Evolutionary conservation across 2,113 vertebrate species (phyloP).

Genomic region (Lophura nycthemera): DNA sequence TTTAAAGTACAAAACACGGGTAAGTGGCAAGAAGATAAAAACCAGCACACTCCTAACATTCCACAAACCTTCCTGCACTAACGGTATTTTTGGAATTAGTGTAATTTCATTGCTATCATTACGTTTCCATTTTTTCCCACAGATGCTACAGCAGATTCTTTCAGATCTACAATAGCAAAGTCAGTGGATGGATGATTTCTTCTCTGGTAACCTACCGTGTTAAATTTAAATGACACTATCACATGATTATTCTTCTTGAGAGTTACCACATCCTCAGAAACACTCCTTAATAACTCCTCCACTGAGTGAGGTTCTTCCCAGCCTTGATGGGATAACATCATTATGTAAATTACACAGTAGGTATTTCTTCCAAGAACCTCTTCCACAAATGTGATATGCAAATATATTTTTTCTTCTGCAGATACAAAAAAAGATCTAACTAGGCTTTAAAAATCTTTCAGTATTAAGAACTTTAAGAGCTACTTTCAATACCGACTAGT

Average conservation of each 20-base stretch:
- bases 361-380: neutral
- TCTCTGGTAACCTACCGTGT: neutral
- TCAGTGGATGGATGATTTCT: neutral
- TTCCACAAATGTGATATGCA: neutral
- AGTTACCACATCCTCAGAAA: neutral
- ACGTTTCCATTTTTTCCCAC: neutral
- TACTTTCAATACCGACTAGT: neutral
- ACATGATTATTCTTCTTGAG: neutral
- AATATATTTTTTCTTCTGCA: neutral
- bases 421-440: neutral
- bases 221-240: slow-evolving; percentile 1
- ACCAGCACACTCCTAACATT: fast-evolving
- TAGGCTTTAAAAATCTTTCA: neutral
- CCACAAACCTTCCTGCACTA: neutral
- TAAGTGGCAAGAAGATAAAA: neutral
- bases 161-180: neutral
- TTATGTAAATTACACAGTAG: neutral
- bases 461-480: neutral
- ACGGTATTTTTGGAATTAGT: neutral
- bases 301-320: neutral
- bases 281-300: neutral
- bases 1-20: neutral
- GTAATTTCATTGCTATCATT: neutral
- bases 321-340: neutral
- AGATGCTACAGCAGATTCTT: neutral